phyloP scores from a whole-genome alignment of 2,113 vertebrate genomes.

The Atractosteus spatula region DNA sequence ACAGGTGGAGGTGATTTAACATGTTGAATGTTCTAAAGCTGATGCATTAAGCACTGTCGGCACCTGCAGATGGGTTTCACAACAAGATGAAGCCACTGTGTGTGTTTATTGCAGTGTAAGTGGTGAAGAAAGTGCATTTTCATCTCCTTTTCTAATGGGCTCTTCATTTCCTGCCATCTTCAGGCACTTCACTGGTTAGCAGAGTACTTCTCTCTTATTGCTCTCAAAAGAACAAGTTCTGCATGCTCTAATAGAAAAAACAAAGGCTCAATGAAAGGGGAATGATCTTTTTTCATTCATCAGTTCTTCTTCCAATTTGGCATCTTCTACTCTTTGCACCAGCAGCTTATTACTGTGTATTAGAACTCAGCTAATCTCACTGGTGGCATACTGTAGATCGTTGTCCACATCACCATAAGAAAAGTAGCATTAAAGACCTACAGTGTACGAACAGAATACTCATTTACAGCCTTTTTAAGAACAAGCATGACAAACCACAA shows the following conservation, averaged over 20 bases:
- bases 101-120: background rate
- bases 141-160: background rate
- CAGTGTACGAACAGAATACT: too few species aligned
- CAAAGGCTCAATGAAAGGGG: background rate
- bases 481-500: too few species aligned
- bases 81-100: background rate
- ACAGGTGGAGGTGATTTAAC: too few species aligned
- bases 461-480: too few species aligned
- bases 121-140: background rate
- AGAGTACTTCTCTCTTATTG: background rate
- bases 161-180: slow-evolving; percentile 2
- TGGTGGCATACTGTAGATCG: slow-evolving; percentile 37
- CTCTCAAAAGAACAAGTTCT: background rate
- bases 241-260: background rate
- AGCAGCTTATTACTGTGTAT: slow-evolving; percentile 43
- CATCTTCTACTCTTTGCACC: slow-evolving; percentile 22
- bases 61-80: too few species aligned
- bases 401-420: slow-evolving; percentile 35
- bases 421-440: too few species aligned
- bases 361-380: slow-evolving; percentile 47
- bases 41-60: too few species aligned
- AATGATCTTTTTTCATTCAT: slow-evolving; percentile 2
- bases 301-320: background rate
- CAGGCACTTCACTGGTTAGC: background rate
- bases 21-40: too few species aligned